These are phyloP conservation scores for human DNA, from an alignment of 2,113 vertebrate genomes.

Conservation along the genomic window GRCh38 chr2:51053501-51054000, in stretches of 20 bases:
- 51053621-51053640: neutral
- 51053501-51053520: neutral
- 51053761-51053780: neutral
- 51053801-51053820: neutral
- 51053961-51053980: conserved; percentile 8
- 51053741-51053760: neutral
- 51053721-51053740: neutral
- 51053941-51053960: conserved; percentile 19
- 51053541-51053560: neutral
- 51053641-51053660: neutral
- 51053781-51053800: neutral
- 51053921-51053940: neutral
- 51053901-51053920: neutral
- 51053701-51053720: neutral
- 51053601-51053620: neutral
- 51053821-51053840: neutral
- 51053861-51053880: neutral
- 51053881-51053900: neutral
- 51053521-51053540: neutral
- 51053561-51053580: neutral
- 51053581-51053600: neutral
- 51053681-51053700: neutral
- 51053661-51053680: neutral
- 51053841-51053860: neutral
- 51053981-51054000: conserved; percentile 42